Conservation (phyloP, 1,140 invertebrate species). For the Drosophila kepulauana region DNA sequence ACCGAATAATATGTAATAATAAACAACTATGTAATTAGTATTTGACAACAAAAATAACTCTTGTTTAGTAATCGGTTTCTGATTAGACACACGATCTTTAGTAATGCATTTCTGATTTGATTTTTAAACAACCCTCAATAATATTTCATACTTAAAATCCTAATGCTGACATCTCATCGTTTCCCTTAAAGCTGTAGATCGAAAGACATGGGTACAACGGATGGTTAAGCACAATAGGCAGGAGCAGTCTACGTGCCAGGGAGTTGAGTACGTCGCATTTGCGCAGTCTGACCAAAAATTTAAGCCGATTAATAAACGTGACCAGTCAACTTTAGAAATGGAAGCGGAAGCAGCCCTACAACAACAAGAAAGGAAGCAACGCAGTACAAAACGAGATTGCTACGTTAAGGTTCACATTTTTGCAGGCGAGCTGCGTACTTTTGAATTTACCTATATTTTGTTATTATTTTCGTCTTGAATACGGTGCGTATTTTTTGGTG, state of each 20-base stretch:
- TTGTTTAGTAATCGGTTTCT: neutral
- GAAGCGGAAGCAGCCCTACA: slow-evolving; percentile 52
- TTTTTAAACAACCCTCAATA: slow-evolving; percentile 22
- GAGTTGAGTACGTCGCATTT: slow-evolving; percentile 51
- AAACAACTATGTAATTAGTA: slow-evolving; percentile 51
- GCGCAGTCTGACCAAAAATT: slow-evolving; percentile 37
- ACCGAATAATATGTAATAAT: slow-evolving; percentile 54
- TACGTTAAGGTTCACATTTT: slow-evolving; percentile 39
- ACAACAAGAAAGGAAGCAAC: slow-evolving; percentile 45
- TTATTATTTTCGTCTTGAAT: slow-evolving; percentile 38
- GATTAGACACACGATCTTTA: neutral
- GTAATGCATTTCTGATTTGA: slow-evolving; percentile 20
- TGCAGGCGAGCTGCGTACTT: slow-evolving; percentile 12
- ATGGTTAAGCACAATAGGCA: slow-evolving; percentile 39
- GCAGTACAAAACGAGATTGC: slow-evolving; percentile 19
- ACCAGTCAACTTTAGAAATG: slow-evolving; percentile 55
- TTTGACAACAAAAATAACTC: slow-evolving; percentile 21
- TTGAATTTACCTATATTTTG: slow-evolving; percentile 43
- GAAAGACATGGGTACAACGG: neutral
- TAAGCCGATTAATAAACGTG: slow-evolving; percentile 80
- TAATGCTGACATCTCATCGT: slow-evolving; percentile 22
- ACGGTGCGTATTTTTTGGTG: slow-evolving; percentile 32
- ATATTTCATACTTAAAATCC: slow-evolving; percentile 22
- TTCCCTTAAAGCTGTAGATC: slow-evolving; percentile 43
- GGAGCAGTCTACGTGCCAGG: slow-evolving; percentile 58